Conservation (phyloP, 2,888 invertebrate genomes). For the Aelia acuminata region DNA sequence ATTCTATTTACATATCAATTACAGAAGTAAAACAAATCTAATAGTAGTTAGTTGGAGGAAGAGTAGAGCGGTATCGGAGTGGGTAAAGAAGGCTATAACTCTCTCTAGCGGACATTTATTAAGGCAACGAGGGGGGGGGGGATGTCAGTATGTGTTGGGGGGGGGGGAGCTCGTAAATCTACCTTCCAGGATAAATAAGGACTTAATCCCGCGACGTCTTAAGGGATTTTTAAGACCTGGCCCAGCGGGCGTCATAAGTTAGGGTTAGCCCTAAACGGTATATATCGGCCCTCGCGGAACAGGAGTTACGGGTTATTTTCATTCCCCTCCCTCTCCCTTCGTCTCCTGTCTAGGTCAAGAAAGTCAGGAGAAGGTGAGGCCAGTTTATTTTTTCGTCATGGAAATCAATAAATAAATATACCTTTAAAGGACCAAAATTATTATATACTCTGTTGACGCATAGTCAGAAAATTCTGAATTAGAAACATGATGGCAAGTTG, state of each 20-base stretch:
- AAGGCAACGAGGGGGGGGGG: conserved; percentile 6
- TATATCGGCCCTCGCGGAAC: conserved; percentile 48
- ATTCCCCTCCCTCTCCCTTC: not conserved
- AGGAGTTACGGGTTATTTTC: not conserved
- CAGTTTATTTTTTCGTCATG: not conserved
- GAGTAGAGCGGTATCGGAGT: not conserved
- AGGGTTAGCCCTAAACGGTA: conserved; percentile 53
- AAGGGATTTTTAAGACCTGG: conserved; percentile 56
- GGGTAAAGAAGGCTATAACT: conserved; percentile 29
- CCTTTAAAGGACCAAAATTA: too few species aligned
- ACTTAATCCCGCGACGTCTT: conserved; percentile 55
- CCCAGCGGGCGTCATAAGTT: conserved; percentile 53
- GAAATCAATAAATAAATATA: not conserved
- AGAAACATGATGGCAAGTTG: too few species aligned
- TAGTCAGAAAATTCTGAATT: too few species aligned
- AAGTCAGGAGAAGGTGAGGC: not conserved
- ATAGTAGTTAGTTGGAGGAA: not conserved
- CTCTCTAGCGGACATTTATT: conserved; percentile 39
- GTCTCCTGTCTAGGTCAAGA: too few species aligned
- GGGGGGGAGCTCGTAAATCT: conserved; percentile 33
- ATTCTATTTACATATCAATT: too few species aligned
- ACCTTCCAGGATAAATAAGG: conserved; percentile 54
- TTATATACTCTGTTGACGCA: too few species aligned
- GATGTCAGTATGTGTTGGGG: not conserved
- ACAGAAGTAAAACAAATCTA: not conserved